These are phyloP conservation scores for Parasteatoda lunata DNA, from an alignment of 2,888 invertebrate species.

Conservation along the genomic window DNA sequence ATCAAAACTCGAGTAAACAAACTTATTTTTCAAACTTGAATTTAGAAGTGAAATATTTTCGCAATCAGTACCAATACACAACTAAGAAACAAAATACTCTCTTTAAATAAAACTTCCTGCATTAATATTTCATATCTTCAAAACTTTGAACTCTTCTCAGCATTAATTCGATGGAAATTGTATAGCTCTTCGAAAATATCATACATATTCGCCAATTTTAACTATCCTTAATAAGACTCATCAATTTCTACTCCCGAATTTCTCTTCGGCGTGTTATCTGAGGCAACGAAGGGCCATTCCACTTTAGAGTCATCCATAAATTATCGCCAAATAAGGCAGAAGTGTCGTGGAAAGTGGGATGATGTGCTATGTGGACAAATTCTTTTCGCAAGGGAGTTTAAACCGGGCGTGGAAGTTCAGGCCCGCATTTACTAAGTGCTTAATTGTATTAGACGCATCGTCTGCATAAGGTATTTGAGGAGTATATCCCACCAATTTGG, in stretches of 20 bases:
- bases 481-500: background rate
- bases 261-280: background rate
- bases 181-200: background rate
- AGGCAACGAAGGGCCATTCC: background rate
- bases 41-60: too few relatives aligned
- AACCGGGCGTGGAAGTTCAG: conserved; percentile 1
- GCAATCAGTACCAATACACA: too few relatives aligned
- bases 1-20: too few relatives aligned
- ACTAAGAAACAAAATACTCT: too few relatives aligned
- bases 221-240: background rate
- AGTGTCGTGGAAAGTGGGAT: background rate
- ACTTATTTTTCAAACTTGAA: too few relatives aligned
- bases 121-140: background rate
- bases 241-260: background rate
- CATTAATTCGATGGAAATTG: background rate
- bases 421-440: background rate
- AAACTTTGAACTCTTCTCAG: background rate
- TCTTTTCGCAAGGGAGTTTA: background rate
- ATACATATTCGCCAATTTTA: background rate
- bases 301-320: background rate
- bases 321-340: background rate
- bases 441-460: background rate
- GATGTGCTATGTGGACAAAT: background rate
- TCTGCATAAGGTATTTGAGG: background rate
- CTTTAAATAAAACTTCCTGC: background rate